Conservation (phyloP, 2,113 vertebrate species). For the Piaya cayana region DNA sequence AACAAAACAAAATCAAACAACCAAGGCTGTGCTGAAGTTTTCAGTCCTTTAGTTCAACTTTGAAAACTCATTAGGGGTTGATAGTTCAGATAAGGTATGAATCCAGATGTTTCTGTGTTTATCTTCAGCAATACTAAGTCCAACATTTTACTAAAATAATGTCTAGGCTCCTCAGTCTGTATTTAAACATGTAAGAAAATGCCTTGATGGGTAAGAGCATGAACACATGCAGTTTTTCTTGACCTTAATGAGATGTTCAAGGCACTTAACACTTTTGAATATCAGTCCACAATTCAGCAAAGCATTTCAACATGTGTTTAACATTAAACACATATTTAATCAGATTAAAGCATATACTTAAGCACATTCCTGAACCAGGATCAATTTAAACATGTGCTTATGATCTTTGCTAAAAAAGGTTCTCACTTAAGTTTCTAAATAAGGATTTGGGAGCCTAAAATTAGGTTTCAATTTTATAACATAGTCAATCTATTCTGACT, state of each 20-base stretch:
- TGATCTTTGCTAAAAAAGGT: conserved; percentile 48
- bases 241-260: conserved; percentile 62
- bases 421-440: conserved; percentile 53
- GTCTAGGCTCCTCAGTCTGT: conserved; percentile 5
- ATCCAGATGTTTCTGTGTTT: conserved; percentile 63
- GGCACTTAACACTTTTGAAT: conserved; percentile 64
- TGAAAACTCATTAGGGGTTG: conserved; percentile 37
- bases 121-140: background rate
- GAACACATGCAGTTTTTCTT: conserved; percentile 35
- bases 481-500: background rate
- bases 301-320: conserved; percentile 65
- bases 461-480: background rate
- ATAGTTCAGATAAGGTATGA: conserved; percentile 59
- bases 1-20: conserved; percentile 27
- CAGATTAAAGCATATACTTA: conserved; percentile 63
- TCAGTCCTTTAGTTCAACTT: conserved; percentile 34
- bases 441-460: background rate
- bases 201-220: conserved; percentile 37
- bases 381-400: conserved; percentile 66
- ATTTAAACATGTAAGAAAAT: conserved; percentile 46
- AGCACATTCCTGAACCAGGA: conserved; percentile 62
- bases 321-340: conserved; percentile 67
- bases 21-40: background rate
- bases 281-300: conserved; percentile 61
- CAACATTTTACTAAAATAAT: conserved; percentile 3